Percentiles rank a stretch among this genome's conserved stretches.
Conservation (phyloP, 2,113 vertebrate genomes). For the Anarhynchus alexandrinus region DNA sequence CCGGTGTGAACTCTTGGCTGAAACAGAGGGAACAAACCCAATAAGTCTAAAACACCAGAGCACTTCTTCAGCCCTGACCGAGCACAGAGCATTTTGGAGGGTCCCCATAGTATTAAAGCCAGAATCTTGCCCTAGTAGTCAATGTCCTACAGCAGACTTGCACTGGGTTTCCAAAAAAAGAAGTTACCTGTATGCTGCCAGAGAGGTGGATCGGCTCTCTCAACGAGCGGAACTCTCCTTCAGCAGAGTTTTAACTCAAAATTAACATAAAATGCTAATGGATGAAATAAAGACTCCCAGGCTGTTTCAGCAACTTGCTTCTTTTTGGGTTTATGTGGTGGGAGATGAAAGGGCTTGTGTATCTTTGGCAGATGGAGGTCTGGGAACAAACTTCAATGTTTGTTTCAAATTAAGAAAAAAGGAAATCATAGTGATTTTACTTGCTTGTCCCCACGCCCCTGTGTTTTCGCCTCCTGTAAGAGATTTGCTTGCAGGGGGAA, state of each 20-base stretch:
- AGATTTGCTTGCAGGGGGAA: not conserved
- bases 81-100: not conserved
- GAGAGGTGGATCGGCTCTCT: not conserved
- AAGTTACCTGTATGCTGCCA: not conserved
- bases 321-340: not conserved
- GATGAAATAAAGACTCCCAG: not conserved
- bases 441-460: not conserved
- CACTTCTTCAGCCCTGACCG: not conserved
- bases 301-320: not conserved
- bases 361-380: not conserved
- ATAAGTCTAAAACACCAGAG: not conserved
- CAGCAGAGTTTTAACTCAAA: not conserved
- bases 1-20: not conserved
- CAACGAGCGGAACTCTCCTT: not conserved
- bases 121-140: not conserved
- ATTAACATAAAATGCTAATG: not conserved
- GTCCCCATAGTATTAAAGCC: not conserved
- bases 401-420: not conserved
- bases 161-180: not conserved
- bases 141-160: not conserved
- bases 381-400: not conserved
- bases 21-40: not conserved
- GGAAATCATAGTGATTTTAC: not conserved
- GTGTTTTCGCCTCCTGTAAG: not conserved
- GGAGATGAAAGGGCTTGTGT: not conserved